phyloP scores from a whole-genome alignment of 2,797 vertebrate species.

The Anomalospiza imberbis region DNA sequence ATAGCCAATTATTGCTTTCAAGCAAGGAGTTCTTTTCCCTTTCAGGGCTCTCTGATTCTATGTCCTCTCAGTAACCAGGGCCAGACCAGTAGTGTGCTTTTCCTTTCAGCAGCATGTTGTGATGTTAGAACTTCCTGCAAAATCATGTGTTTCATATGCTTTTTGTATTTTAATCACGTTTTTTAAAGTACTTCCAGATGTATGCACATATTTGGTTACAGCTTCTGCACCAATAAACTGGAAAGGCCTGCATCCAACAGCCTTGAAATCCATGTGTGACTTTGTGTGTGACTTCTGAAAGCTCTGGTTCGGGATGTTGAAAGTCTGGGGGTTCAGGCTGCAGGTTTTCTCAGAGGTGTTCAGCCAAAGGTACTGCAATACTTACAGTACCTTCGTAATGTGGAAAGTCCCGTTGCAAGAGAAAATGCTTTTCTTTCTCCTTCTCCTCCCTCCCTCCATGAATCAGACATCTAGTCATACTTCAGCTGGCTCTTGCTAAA shows the following conservation, averaged over 20 bases:
- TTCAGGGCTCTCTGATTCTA: neutral
- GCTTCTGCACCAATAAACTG: neutral
- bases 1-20: neutral
- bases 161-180: slow-evolving; percentile 37
- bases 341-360: neutral
- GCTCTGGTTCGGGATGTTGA: neutral
- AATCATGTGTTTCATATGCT: slow-evolving; percentile 21
- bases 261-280: neutral
- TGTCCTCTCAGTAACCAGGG: neutral
- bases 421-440: neutral
- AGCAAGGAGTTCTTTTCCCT: neutral
- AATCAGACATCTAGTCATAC: neutral
- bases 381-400: neutral
- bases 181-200: slow-evolving; percentile 31
- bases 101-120: slow-evolving; percentile 26
- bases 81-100: slow-evolving; percentile 23
- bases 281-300: neutral
- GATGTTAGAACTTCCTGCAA: slow-evolving; percentile 44
- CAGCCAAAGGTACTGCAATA: neutral
- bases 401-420: neutral
- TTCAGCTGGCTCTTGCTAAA: neutral
- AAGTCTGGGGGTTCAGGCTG: neutral
- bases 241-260: neutral
- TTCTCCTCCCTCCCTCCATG: neutral
- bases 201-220: slow-evolving; percentile 12